Percentiles rank a stretch among this genome's conserved stretches.
Conservation (phyloP, 2,113 vertebrate genomes). For the Holacanthus passer region DNA sequence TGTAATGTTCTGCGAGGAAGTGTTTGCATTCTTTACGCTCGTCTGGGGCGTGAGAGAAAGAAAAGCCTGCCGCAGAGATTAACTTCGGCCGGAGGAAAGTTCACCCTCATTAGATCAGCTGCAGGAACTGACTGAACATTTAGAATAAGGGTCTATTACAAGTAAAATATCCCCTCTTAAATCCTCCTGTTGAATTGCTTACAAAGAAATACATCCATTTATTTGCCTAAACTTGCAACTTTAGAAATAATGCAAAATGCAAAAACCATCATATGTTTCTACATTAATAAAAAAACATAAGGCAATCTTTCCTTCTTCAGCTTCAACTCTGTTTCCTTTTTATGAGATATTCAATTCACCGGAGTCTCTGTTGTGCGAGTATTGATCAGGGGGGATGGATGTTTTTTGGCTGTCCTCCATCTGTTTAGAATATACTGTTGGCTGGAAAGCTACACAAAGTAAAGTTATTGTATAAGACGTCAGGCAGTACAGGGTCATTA, state of each 20-base stretch:
- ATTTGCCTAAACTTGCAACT: neutral
- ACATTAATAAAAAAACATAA: neutral
- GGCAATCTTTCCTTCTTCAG: neutral
- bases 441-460: conserved; percentile 7
- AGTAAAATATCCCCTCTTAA: neutral
- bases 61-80: neutral
- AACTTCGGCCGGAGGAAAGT: conserved; percentile 13
- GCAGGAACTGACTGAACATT: neutral
- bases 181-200: neutral
- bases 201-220: neutral
- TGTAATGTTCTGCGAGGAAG: conserved; percentile 4
- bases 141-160: conserved; percentile 13
- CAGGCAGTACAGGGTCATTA: conserved; percentile 10
- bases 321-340: conserved; percentile 13
- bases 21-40: neutral
- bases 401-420: conserved; percentile 35
- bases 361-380: conserved; percentile 19
- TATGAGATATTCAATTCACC: conserved; percentile 45
- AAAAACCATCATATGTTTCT: neutral
- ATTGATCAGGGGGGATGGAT: conserved; percentile 52
- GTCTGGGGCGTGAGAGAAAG: conserved; percentile 10
- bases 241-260: neutral
- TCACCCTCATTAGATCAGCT: conserved; percentile 33
- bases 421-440: conserved; percentile 11
- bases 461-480: conserved; percentile 20